Base-by-base conservation (phyloP, 1,140 invertebrate genomes). In the Proales similis region DNA sequence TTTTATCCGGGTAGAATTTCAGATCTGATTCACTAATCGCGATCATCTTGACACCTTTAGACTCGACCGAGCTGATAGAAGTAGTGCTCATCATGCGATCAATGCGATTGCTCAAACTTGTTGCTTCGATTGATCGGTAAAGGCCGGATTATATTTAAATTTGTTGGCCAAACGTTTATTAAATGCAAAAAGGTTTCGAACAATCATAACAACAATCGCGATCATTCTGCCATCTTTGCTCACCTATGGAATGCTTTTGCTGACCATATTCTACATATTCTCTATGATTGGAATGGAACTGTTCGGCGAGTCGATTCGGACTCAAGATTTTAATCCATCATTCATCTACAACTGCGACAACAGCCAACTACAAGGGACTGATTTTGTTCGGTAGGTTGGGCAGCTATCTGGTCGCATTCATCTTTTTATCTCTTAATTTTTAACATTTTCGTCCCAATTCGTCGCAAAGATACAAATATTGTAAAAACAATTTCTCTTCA, bases 281-380 rank as follows among this genome's bases (percentile, higher is more conserved):
- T 78, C 79, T n/a, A 76, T 81, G 19, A 70, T 80, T 64, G 79
- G 79, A 11, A 79, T 80, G 74, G 78, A 80, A 65, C 27, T 79
- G 9, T 80, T 80, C 68, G 63, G 69, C 36, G 70, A 69, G 4
- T 66, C 71, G 39, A 75, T 79, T 7, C 63, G 67, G n/a, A 74
- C 71, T 43, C 68, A 71, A 66, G 69, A 67, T n/a, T 39, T n/a
- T 27, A 14, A 24, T 1, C 36, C 32, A 2, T 29, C 27, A 19
- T n/a, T 42, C 11, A n/a, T n/a, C 12, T 46, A 46, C 32, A 42
- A 57, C 61, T 80, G 79, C 69, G 75, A 77, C n/a, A 77, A 79
- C 61, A 6, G 46, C 4, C 66, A 65, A 19, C 67, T 80, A 20
- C 73, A 78, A n/a, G 67, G 69, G 29, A 70, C 75, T 1, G 68